These are phyloP conservation scores for Leptopterna dolabrata DNA, from an alignment of 2,888 invertebrate species.

Conservation along the genomic window DNA sequence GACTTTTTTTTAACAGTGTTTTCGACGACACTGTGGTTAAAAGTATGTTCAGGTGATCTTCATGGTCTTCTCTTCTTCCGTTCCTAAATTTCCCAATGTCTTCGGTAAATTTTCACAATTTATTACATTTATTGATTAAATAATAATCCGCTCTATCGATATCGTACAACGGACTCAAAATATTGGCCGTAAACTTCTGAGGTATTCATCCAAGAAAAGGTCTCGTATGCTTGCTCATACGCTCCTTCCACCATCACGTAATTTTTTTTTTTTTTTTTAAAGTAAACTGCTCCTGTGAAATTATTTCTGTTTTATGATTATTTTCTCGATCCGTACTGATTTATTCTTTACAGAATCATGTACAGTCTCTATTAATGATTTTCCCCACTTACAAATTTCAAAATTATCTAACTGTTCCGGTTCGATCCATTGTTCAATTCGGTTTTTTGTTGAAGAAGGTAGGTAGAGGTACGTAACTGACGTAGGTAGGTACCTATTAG, in stretches of 20 bases:
- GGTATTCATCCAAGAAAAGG: background rate
- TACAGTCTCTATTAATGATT: too few relatives aligned
- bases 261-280: background rate
- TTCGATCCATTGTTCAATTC: too few relatives aligned
- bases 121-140: background rate
- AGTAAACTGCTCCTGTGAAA: background rate
- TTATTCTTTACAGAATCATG: background rate
- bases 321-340: background rate
- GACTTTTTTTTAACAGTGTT: too few relatives aligned
- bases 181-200: background rate
- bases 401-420: too few relatives aligned
- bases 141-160: background rate
- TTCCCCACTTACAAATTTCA: too few relatives aligned
- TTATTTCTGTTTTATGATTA: background rate
- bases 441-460: too few relatives aligned
- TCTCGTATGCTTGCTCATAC: background rate
- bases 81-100: conserved; percentile 4
- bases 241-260: background rate
- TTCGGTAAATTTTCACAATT: background rate
- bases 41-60: conserved; percentile 43
- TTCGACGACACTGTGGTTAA: background rate
- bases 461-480: too few relatives aligned
- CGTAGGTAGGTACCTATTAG: too few relatives aligned
- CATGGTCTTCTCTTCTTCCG: conserved; percentile 21
- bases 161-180: background rate